Conservation (phyloP, 2,797 vertebrate species). For the Psittacula echo region DNA sequence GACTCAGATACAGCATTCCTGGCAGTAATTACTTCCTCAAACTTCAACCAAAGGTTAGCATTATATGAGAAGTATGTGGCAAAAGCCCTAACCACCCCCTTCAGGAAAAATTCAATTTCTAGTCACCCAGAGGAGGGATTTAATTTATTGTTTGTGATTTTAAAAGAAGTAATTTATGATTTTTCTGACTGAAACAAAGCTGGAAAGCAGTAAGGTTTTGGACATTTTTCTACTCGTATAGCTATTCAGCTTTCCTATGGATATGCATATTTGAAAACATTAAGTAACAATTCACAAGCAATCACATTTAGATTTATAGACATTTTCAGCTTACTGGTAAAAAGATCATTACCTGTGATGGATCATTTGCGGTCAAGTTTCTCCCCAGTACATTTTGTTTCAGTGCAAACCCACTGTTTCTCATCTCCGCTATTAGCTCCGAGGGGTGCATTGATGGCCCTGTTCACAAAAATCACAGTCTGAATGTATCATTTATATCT, state of each 20-base stretch:
- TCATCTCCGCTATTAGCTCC: constrained; percentile 99
- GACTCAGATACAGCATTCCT: neutral
- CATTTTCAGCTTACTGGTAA: constrained; percentile 85
- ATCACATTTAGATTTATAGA: constrained; percentile 83
- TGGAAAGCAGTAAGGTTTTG: constrained; percentile 61
- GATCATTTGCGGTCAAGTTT: constrained; percentile 95
- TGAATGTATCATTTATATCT: constrained; percentile 94
- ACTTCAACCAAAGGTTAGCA: neutral
- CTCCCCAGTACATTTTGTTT: constrained; percentile 99
- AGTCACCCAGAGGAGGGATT: constrained; percentile 51
- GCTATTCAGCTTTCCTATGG: constrained; percentile 74
- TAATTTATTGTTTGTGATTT: constrained; percentile 72
- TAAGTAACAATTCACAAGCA: constrained; percentile 83
- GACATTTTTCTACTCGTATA: constrained; percentile 53
- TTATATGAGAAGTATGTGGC: neutral
- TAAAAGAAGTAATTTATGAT: constrained; percentile 66
- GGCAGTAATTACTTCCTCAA: neutral
- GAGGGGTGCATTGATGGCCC: constrained; percentile 99
- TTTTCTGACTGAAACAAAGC: constrained; percentile 62
- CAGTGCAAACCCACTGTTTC: constrained; percentile 99
- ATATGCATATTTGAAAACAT: constrained; percentile 85
- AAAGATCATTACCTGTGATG: constrained; percentile 95
- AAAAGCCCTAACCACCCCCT: constrained; percentile 22
- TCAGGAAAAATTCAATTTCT: constrained; percentile 49
- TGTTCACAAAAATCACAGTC: constrained; percentile 97